Conservation (phyloP, 2,888 invertebrate species). For the Parochlus steinenii region DNA sequence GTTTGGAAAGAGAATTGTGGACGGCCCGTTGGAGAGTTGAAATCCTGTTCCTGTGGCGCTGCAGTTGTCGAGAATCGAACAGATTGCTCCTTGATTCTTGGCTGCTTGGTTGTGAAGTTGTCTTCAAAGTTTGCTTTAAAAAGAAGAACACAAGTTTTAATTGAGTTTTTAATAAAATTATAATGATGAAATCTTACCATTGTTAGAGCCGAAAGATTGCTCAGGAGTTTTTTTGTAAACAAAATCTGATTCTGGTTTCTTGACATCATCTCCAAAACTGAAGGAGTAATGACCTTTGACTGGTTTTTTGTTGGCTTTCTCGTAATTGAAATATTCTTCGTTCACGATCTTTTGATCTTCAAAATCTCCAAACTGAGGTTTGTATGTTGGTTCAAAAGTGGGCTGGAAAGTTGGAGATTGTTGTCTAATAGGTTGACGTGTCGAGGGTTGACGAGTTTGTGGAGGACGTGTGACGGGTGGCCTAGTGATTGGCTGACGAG, state of each 20-base stretch:
- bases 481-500: neutral
- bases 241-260: conserved; percentile 7
- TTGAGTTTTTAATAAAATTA: too few species aligned
- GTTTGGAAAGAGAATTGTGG: conserved; percentile 7
- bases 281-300: too few species aligned
- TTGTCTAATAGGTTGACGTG: too few species aligned
- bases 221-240: conserved; percentile 8
- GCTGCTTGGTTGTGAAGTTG: conserved; percentile 1
- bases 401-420: too few species aligned
- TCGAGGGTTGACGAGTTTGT: neutral
- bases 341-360: conserved; percentile 17
- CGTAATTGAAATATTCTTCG: conserved; percentile 24
- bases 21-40: conserved; percentile 10
- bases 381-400: neutral
- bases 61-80: neutral
- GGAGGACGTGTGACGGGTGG: neutral
- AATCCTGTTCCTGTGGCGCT: conserved; percentile 8
- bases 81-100: conserved; percentile 4
- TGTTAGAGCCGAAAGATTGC: conserved; percentile 2
- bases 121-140: too few species aligned
- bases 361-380: conserved; percentile 1
- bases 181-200: too few species aligned
- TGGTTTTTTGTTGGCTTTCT: conserved; percentile 16
- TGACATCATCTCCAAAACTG: conserved; percentile 2
- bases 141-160: too few species aligned